Percentiles rank a stretch among this genome's conserved stretches.
These are phyloP conservation scores for Tinea trinotella DNA, from an alignment of 2,888 invertebrate species.

Conservation along the genomic window DNA sequence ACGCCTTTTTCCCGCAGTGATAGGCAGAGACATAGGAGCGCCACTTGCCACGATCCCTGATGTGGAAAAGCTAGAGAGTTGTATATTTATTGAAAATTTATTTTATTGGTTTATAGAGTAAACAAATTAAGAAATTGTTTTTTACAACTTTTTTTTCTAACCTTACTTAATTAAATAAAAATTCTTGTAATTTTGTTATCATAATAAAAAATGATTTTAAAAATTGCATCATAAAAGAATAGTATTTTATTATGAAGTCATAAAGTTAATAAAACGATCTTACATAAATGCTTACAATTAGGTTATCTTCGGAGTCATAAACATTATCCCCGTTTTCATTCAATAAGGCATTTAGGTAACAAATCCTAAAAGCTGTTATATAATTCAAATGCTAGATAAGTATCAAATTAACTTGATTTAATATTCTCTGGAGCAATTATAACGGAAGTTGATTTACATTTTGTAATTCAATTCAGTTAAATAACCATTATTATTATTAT, in stretches of 20 bases:
- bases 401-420: slow-evolving; percentile 21
- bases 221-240: no score
- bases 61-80: no score
- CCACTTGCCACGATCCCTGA: no score
- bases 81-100: no score
- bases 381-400: slow-evolving; percentile 18
- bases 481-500: not conserved
- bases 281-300: slow-evolving; percentile 10
- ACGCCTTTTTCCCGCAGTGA: no score
- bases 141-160: no score
- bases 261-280: not conserved
- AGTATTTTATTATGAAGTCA: not conserved
- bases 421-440: not conserved
- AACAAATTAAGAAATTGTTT: no score
- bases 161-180: no score
- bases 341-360: slow-evolving; percentile 2
- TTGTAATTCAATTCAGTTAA: not conserved
- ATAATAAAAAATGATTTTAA: no score
- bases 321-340: slow-evolving; percentile 11
- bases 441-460: not conserved
- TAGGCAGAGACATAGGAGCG: no score
- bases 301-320: slow-evolving; percentile 7
- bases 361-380: slow-evolving; percentile 17
- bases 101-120: no score
- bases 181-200: no score